Evolutionary conservation across 2,888 invertebrate species (phyloP).

Genomic region (Synergus japonicus): DNA sequence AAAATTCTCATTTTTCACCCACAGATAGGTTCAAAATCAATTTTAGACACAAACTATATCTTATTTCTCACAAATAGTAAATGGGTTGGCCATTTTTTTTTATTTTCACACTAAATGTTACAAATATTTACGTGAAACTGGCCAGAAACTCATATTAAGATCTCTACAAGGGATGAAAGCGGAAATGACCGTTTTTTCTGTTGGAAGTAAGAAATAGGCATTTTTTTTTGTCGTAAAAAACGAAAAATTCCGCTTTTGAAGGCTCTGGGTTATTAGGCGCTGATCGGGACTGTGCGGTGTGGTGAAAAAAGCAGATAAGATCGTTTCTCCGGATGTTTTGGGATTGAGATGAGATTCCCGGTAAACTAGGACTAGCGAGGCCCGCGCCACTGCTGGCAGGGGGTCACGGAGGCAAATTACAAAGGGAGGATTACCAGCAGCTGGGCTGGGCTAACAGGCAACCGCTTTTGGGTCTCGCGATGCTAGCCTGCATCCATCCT

Average conservation of each 20-base stretch:
- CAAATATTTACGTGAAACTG: too few relatives aligned
- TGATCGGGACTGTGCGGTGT: constrained; percentile 13
- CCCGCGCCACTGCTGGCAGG: constrained; percentile 71
- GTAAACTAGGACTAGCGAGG: constrained; percentile 44
- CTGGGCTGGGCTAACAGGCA: constrained; percentile 71
- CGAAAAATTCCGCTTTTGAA: constrained; percentile 11
- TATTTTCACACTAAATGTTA: too few relatives aligned
- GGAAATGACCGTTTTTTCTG: neutral
- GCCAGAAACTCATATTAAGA: too few relatives aligned
- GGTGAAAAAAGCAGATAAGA: constrained; percentile 26
- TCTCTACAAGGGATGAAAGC: neutral
- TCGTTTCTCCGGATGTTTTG: constrained; percentile 36
- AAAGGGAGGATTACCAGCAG: constrained; percentile 78
- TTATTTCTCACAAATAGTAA: too few relatives aligned
- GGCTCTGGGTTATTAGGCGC: constrained; percentile 23
- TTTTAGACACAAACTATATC: neutral
- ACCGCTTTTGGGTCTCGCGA: constrained; percentile 44
- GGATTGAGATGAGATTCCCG: constrained; percentile 32
- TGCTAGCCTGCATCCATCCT: constrained; percentile 47
- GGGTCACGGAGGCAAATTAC: constrained; percentile 76
- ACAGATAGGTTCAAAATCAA: neutral
- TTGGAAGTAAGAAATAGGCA: neutral
- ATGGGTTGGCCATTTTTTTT: too few relatives aligned
- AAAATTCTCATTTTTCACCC: neutral
- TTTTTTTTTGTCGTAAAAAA: constrained; percentile 7